Evolutionary conservation across 1,140 invertebrate genomes (phyloP).

Genomic region (Papilio dardanus): DNA sequence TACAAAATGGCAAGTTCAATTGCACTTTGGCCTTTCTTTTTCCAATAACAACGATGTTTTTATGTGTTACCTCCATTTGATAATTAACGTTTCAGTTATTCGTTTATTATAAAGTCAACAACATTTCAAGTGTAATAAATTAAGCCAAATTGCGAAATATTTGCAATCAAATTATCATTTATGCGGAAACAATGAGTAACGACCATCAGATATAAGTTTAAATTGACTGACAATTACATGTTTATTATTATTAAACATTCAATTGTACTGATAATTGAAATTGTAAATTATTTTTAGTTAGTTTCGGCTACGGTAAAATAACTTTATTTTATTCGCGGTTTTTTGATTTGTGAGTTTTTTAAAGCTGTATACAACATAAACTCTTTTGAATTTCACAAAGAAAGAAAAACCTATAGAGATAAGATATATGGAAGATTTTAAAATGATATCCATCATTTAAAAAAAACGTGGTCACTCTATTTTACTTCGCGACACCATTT

Average conservation of each 20-base stretch:
- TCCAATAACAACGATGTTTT: neutral
- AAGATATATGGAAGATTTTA: neutral
- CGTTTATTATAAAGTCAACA: neutral
- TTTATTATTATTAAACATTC: neutral
- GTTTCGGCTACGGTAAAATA: neutral
- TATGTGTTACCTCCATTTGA: neutral
- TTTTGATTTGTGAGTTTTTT: too few species aligned
- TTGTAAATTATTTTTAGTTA: neutral
- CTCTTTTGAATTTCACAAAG: neutral
- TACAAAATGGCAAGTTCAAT: neutral
- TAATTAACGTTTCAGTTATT: neutral
- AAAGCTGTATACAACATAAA: neutral
- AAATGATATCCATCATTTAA: neutral
- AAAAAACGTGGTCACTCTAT: neutral
- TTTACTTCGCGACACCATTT: neutral
- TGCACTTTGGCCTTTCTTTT: too few species aligned
- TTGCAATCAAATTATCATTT: slow-evolving; percentile 8
- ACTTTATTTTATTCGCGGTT: neutral
- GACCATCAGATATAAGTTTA: neutral
- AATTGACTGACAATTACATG: slow-evolving; percentile 6
- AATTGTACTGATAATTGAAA: neutral
- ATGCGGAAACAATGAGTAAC: slow-evolving; percentile 15
- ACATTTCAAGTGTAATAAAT: slow-evolving; percentile 38
- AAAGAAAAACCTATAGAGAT: neutral
- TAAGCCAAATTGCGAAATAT: slow-evolving; percentile 38